Evolutionary conservation across 2,113 vertebrate species (phyloP).

Genomic region (Rafetus swinhoei): DNA sequence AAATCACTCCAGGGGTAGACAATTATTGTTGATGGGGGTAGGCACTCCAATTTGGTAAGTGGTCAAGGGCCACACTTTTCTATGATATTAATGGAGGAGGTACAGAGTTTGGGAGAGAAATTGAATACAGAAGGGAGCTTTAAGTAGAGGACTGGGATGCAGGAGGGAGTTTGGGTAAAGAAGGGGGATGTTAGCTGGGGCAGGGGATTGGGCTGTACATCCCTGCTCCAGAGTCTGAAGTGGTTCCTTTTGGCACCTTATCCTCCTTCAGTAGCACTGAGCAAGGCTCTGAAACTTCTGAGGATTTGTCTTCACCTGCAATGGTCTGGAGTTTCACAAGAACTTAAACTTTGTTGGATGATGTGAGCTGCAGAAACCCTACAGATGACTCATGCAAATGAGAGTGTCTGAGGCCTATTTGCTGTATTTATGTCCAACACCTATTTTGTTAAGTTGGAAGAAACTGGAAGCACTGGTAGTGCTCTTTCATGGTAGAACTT

Average conservation of each 20-base stretch:
- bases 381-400: background rate
- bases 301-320: background rate
- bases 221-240: no score
- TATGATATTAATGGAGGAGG: no score
- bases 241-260: background rate
- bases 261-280: rapidly evolving
- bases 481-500: background rate
- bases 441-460: constrained; percentile 5
- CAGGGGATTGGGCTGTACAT: no score
- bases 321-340: background rate
- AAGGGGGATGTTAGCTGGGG: no score
- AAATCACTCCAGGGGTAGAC: background rate
- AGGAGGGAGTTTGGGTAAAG: no score
- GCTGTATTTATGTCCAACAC: background rate
- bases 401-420: background rate
- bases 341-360: background rate
- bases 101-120: no score
- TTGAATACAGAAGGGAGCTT: no score
- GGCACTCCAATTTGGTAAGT: no score
- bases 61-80: no score
- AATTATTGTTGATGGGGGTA: no score
- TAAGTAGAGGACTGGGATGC: no score
- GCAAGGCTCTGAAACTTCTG: background rate
- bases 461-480: background rate
- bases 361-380: background rate